A percentile compares a stretch with the other conserved stretches of the same genome.
phyloP scores from a whole-genome alignment of 2,888 invertebrate species.

The Campoplex nolae region DNA sequence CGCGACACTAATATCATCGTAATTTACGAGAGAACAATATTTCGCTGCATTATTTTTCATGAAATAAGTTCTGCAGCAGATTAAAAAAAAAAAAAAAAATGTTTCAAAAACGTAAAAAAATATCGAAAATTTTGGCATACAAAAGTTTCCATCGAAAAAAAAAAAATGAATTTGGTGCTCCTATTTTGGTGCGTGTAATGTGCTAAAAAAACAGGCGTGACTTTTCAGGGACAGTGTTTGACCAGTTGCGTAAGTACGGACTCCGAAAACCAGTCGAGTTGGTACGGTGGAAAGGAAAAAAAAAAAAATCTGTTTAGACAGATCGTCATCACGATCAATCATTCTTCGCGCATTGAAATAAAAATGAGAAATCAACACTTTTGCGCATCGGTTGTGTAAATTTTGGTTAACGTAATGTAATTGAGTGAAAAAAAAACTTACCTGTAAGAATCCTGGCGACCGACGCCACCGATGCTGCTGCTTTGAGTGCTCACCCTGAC shows the following conservation, averaged over 20 bases:
- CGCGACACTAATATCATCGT: neutral
- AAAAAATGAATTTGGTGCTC: neutral
- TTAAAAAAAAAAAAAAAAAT: neutral
- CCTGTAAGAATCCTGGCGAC: constrained; percentile 87
- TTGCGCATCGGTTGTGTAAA: neutral
- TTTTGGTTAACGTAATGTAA: neutral
- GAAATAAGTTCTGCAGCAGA: neutral
- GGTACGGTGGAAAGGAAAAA: neutral
- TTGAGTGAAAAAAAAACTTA: constrained; percentile 70
- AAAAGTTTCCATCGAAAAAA: neutral
- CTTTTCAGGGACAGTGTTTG: neutral
- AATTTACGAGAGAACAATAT: neutral
- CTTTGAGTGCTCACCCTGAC: constrained; percentile 87
- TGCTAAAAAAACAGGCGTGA: neutral
- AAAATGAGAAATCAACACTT: neutral
- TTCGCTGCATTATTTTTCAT: neutral
- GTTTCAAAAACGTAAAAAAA: neutral
- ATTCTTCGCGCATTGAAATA: neutral
- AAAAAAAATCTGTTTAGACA: neutral
- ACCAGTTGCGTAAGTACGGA: neutral
- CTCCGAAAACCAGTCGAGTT: neutral
- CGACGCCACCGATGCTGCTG: constrained; percentile 87
- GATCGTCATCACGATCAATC: no score
- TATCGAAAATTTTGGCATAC: neutral
- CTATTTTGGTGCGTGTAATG: neutral